Evolutionary conservation across 2,888 invertebrate species (phyloP).

Genomic region (Hirudinaria manillensis): DNA sequence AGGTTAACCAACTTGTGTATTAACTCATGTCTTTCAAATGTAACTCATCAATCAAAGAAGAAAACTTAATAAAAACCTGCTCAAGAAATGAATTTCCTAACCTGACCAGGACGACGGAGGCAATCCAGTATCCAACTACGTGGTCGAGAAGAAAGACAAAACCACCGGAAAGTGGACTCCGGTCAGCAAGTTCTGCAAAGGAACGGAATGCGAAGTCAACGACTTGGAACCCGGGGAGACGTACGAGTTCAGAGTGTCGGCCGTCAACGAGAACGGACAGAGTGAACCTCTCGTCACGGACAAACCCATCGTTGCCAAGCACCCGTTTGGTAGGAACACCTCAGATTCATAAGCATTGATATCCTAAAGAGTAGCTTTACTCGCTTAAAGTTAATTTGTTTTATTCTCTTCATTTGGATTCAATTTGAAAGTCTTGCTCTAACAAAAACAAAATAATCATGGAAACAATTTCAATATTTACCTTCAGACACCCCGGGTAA

Average conservation of each 20-base stretch:
- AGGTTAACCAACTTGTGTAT: constrained; percentile 42
- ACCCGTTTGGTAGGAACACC: constrained; percentile 72
- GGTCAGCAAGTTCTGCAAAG: constrained; percentile 61
- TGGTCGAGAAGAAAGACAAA: constrained; percentile 85
- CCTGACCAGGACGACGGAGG: constrained; percentile 74
- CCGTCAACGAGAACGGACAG: constrained; percentile 97
- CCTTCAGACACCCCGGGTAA: constrained; percentile 66
- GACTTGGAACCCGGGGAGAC: constrained; percentile 70
- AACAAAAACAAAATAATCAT: too few relatives aligned
- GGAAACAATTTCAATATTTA: too few relatives aligned
- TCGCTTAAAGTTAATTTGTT: neutral
- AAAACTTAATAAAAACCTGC: constrained; percentile 50
- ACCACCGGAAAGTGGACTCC: constrained; percentile 55
- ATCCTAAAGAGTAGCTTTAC: neutral
- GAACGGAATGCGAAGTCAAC: constrained; percentile 74
- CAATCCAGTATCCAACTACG: constrained; percentile 89
- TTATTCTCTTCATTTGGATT: neutral
- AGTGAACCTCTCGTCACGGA: constrained; percentile 84
- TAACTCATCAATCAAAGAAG: neutral
- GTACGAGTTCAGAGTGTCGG: constrained; percentile 90
- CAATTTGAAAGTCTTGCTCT: too few relatives aligned
- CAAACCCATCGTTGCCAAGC: constrained; percentile 84
- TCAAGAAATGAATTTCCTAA: neutral
- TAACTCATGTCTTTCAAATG: neutral
- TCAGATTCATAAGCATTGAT: neutral